Base-by-base conservation (phyloP, 2,888 invertebrate species). In the Nasonovia ribisnigri region DNA sequence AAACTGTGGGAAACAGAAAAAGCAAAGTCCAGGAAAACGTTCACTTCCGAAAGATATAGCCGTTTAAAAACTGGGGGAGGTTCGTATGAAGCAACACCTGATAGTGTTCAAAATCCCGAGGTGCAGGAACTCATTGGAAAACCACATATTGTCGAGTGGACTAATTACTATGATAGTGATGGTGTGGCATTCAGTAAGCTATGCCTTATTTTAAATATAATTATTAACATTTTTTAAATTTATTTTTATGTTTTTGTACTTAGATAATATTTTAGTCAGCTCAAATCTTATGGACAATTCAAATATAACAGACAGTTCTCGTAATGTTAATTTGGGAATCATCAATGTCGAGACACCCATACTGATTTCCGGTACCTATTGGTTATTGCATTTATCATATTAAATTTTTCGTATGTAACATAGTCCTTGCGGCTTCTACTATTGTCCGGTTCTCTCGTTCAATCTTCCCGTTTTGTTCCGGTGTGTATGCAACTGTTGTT, bases 61-160 rank as follows among this genome's bases (percentile, higher is more conserved):
- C 24, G n/a, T 24, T 84, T 84, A 5, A 84, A 84, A 84, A 84
- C 84, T 84, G 84, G 84, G 24, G 84, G 84, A 84, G 84, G 84
- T 24, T 84, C 43, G 43, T 84, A 42, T 84, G 42, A 84, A 84
- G 24, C 84, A 84, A 84, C 84, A 84, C 0, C 24, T 8, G 84
- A 84, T 84, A 36, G 26, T 2, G 10, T 43, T 26, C 84, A 84
- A 84, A 43, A 3, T 84, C 84, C 84, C 1, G 84, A 84, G 84
- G 84, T 84, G 24, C 43, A 84, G 84, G 84, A 84, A 43, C 84
- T 84, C 26, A 42, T 84, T 84, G 26, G 24, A 42, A 84, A 43
- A 84, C 84, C 84, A 8, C 43, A 84, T 84, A 26, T 84, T 84
- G 42, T 84, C 6, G 84, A 84, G 84, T 84, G 84, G 43, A 43